Evolutionary conservation across 2,113 vertebrate genomes (phyloP).

Genomic region (Picathartes gymnocephalus): DNA sequence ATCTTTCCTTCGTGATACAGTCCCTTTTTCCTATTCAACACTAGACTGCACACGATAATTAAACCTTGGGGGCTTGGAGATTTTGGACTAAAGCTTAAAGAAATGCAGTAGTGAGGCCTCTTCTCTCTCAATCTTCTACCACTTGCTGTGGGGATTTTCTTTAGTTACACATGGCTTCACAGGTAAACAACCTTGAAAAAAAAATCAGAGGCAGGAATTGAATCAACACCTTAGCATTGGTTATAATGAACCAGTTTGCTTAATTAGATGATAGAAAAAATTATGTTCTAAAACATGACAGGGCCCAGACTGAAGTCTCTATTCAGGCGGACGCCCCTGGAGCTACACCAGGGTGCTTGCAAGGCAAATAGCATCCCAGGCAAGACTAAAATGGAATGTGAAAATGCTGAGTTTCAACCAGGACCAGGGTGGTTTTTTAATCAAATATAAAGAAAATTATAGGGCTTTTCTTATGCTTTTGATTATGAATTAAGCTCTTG

Average conservation of each 20-base stretch:
- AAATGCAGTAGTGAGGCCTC: conserved; percentile 69
- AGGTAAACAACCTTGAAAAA: conserved; percentile 87
- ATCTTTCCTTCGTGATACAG: conserved; percentile 74
- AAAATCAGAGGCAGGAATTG: conserved; percentile 75
- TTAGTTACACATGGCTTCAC: conserved; percentile 90
- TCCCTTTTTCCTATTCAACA: conserved; percentile 74
- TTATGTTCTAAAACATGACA: conserved; percentile 22
- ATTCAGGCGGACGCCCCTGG: background rate
- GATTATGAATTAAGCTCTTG: background rate
- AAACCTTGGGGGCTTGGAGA: conserved; percentile 83
- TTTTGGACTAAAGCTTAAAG: conserved; percentile 81
- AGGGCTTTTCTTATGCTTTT: background rate
- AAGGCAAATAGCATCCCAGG: background rate
- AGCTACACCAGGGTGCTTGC: background rate
- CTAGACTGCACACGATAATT: conserved; percentile 87
- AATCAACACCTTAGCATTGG: conserved; percentile 74
- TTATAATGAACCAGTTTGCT: conserved; percentile 67
- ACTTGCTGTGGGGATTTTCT: conserved; percentile 87
- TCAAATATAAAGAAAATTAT: background rate
- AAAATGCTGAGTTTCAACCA: background rate
- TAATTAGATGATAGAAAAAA: conserved; percentile 68
- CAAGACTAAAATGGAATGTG: background rate
- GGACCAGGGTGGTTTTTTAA: background rate
- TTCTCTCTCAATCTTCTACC: conserved; percentile 68
- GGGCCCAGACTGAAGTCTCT: background rate